A percentile compares a stretch with the other conserved stretches of the same genome.
phyloP scores from a whole-genome alignment of 2,888 invertebrate genomes.

The Xestia rhomboidea region DNA sequence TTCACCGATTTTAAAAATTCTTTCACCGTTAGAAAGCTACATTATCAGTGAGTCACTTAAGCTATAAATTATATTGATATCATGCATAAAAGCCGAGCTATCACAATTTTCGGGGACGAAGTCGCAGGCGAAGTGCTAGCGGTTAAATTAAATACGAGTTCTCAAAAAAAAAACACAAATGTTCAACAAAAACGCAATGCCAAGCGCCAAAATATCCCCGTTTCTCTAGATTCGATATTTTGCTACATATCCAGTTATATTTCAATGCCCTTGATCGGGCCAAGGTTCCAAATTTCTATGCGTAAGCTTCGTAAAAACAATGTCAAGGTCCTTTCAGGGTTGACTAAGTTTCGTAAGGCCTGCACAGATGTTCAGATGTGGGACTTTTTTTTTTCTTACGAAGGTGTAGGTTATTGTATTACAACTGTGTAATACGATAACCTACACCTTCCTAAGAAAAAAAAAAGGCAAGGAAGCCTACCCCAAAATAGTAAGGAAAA shows the following conservation, averaged over 20 bases:
- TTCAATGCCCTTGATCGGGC: background rate
- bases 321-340: conserved; percentile 30
- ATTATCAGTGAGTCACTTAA: no score
- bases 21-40: no score
- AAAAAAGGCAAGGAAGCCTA: no score
- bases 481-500: background rate
- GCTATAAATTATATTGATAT: no score
- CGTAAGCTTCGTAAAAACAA: conserved; percentile 9
- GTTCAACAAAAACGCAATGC: background rate
- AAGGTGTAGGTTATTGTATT: background rate
- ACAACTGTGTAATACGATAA: no score
- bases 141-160: background rate
- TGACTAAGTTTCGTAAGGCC: background rate
- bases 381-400: background rate
- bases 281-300: conserved; percentile 1
- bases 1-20: no score
- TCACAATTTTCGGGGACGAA: no score
- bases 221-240: background rate
- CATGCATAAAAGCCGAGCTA: no score
- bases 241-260: background rate
- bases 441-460: no score
- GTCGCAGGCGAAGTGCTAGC: no score
- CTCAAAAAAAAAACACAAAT: background rate
- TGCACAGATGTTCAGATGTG: background rate
- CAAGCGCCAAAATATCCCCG: background rate